Evolutionary conservation across 2,888 invertebrate species (phyloP), one percentile per base, ranked within the genome.

Genomic region (Myathropa florea): DNA sequence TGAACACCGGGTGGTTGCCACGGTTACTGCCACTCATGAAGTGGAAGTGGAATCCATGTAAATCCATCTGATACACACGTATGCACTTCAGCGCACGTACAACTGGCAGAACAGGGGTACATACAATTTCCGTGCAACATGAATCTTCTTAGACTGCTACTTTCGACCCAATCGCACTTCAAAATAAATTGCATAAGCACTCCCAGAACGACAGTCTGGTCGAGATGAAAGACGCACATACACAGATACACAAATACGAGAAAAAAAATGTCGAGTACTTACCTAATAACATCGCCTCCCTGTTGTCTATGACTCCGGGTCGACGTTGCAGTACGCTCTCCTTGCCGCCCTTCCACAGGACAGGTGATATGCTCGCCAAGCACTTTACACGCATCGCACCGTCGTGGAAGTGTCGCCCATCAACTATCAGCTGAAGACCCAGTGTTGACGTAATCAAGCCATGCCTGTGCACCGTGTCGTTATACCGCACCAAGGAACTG

Each of bases 361-460:
- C 93, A 14, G 95, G 95, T 18, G 94, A 94, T 89, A 95, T 93
- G 83, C 94, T 94, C 30, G 95, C 95, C 75, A 95, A 93, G 90
- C 95, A 95, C 89, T 94, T 94, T 67, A 95, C 94, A 88, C 93
- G 93, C 94, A 95, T 94, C 65, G 94, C 94, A 71, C 95, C 95
- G 4, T 94, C 94, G 72, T 93, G 92, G 90, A 95, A 95, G 90
- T 95, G 94, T 18, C 93, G 93, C 65, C 93, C 93, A 89, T 93
- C 93, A 75, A 95, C 93, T 67, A 92, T 93, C 90, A 95, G 93
- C 84, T 93, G 93, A 55, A 95, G 92, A 57, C 95, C 95, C 78
- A 95, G 91, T 18, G 94, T 93, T 59, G 94, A 93, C 78, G 94
- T 94, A 89, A 94, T 93, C 89, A 95, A 92, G 57, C 95, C 95